Evolutionary conservation across 2,888 invertebrate species (phyloP).

Genomic region (Agrotis ipsilon): DNA sequence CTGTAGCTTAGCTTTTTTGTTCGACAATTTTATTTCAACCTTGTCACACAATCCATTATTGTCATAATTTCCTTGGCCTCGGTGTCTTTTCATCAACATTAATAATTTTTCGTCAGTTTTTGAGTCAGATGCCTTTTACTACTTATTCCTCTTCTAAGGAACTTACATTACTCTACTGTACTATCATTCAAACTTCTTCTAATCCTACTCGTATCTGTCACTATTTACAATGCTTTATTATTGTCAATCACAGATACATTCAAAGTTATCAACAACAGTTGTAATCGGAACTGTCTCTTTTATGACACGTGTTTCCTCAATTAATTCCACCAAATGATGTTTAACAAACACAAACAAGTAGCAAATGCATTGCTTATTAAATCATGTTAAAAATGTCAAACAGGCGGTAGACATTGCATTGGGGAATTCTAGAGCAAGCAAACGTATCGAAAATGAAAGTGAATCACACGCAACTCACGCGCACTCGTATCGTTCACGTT

Average conservation of each 20-base stretch:
- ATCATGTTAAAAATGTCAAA: conserved; percentile 57
- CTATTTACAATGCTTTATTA: background rate
- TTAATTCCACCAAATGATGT: conserved; percentile 11
- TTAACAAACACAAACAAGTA: conserved; percentile 8
- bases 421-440: conserved; percentile 64
- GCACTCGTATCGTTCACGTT: conserved; percentile 38
- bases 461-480: conserved; percentile 66
- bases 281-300: conserved; percentile 7
- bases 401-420: conserved; percentile 57
- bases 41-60: too few relatives aligned
- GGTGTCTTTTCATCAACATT: too few relatives aligned
- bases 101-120: too few relatives aligned
- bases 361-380: conserved; percentile 25
- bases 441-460: conserved; percentile 79
- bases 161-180: too few relatives aligned
- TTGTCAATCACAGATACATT: background rate
- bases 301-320: conserved; percentile 19
- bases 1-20: too few relatives aligned
- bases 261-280: background rate
- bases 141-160: too few relatives aligned
- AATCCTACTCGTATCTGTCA: background rate
- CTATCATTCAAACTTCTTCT: too few relatives aligned
- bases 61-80: too few relatives aligned
- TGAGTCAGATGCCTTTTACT: too few relatives aligned
- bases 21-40: too few relatives aligned